phyloP scores from a whole-genome alignment of 2,888 invertebrate species.

The Neocrepidodera transversa region DNA sequence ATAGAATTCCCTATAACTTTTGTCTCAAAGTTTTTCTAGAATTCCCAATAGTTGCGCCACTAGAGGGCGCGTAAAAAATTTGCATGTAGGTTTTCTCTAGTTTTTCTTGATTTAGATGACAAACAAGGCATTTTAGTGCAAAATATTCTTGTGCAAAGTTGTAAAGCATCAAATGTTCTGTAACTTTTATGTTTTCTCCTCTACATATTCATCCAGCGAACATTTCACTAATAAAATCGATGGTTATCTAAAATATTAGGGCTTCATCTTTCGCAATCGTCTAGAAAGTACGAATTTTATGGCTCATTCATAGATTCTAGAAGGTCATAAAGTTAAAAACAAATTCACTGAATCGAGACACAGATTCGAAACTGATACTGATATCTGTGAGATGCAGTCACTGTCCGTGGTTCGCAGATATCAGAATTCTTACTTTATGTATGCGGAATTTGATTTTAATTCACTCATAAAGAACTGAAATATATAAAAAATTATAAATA shows the following conservation, averaged over 20 bases:
- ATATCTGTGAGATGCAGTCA: slow-evolving; percentile 30
- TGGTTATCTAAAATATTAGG: slow-evolving; percentile 11
- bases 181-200: neutral
- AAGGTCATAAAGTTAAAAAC: slow-evolving; percentile 22
- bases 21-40: no score
- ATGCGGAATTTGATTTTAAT: slow-evolving; percentile 18
- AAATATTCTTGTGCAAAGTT: no score
- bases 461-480: slow-evolving; percentile 6
- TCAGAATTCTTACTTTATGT: slow-evolving; percentile 21
- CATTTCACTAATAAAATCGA: neutral
- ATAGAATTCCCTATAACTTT: no score
- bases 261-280: slow-evolving; percentile 17
- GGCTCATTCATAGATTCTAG: slow-evolving; percentile 25
- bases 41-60: no score
- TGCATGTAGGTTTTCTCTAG: no score
- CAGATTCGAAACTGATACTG: slow-evolving; percentile 25
- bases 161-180: no score
- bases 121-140: no score
- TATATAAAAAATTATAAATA: no score
- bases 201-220: neutral
- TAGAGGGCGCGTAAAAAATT: no score
- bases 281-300: slow-evolving; percentile 35
- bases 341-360: slow-evolving; percentile 25
- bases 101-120: no score
- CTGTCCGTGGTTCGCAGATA: slow-evolving; percentile 24